These are phyloP conservation scores for Agapornis roseicollis DNA, from an alignment of 2,113 vertebrate species.

Conservation along the genomic window DNA sequence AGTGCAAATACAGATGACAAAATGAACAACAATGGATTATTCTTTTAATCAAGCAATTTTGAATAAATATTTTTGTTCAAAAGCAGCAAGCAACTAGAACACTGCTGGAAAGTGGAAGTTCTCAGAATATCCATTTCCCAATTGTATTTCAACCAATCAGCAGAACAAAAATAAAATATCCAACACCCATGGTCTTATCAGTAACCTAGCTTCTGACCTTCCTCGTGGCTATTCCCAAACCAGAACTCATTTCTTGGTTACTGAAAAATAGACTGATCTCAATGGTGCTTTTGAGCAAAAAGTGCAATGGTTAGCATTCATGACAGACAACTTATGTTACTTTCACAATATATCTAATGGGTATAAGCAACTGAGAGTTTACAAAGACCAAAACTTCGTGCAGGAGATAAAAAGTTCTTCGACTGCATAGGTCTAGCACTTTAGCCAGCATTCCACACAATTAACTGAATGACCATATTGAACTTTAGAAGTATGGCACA, in stretches of 20 bases:
- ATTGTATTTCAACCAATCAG: not conserved
- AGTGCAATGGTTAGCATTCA: not conserved
- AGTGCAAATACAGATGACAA: conserved; percentile 65
- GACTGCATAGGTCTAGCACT: not conserved
- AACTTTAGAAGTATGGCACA: not conserved
- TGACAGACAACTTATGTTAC: not conserved
- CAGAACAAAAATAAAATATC: not conserved
- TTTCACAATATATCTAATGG: not conserved
- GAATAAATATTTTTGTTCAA: conserved; percentile 66
- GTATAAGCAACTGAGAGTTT: not conserved
- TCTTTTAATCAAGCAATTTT: conserved; percentile 58
- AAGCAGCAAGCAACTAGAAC: not conserved
- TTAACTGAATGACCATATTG: conserved; percentile 11
- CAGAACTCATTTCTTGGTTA: not conserved
- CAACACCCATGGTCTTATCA: not conserved
- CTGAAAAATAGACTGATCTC: not conserved
- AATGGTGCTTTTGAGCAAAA: not conserved
- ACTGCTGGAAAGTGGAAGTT: not conserved
- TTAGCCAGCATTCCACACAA: not conserved
- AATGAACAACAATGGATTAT: conserved; percentile 43
- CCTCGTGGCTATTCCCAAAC: not conserved
- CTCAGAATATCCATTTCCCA: not conserved
- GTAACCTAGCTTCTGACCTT: not conserved
- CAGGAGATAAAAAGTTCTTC: not conserved
- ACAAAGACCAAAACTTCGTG: not conserved